Evolutionary conservation across 2,797 vertebrate species (phyloP), one percentile per base, ranked within the genome.

Genomic region (Muraenolepis orangiensis): DNA sequence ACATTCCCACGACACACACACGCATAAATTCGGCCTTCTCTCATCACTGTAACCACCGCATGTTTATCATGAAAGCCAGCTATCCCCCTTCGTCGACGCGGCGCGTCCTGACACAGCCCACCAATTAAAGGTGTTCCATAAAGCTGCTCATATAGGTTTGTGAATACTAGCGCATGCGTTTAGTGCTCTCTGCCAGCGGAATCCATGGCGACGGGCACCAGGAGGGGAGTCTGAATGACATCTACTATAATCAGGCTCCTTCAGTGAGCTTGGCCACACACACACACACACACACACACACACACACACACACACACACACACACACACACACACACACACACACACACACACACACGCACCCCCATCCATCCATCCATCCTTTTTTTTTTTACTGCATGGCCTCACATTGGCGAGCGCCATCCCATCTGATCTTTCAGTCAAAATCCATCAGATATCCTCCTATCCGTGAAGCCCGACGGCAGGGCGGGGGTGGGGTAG

Each of bases 141-240:
- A 93, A 91, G 83, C 93, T 93, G 90, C 90, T 92, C 93, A 94
- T 93, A 89, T 91, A 92, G 93, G 89, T 92, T 90, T 90, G 92
- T 92, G 86, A 89, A 91, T 87, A 85, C 76, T 73, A 81, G 82
- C 84, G 84, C 78, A 82, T 85, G 86, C 76, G 72, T 74, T 77
- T 26, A 51, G 80, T 31, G 67, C 78, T 87, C 78, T 85, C 79
- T 87, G 42, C n/a, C n/a, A 91, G 90, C 89, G 86, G 87, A 85
- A 87, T 85, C 84, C 80, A 87, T 88, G 88, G 82, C 82, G 78
- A 79, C 64, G 71, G 79, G 81, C 86, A 85, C 89, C 87, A 88
- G 82, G 83, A 78, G 80, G 87, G 88, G 83, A 64, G 57, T 64
- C 23, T 26, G 57, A 89, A 87, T 87, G 81, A 86, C 82, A 80